Evolutionary conservation across 1,140 invertebrate species (phyloP).

Genomic region (Ostrea denselamellosa): DNA sequence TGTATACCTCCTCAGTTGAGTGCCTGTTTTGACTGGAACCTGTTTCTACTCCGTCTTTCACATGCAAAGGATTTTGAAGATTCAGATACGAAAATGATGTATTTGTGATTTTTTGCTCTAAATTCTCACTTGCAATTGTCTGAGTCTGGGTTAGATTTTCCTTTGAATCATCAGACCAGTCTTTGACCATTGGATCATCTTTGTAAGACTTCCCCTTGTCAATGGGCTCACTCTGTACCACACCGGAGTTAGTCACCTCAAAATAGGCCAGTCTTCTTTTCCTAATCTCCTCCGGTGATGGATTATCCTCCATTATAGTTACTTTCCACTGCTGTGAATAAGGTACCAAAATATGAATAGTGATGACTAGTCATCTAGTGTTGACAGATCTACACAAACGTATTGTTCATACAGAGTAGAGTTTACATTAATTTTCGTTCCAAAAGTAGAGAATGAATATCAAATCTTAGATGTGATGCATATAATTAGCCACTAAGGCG

Average conservation of each 20-base stretch:
- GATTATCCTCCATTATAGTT: slow-evolving; percentile 9
- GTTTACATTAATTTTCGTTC: no score
- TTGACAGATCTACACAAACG: no score
- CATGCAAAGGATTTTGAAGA: neutral
- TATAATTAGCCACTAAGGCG: no score
- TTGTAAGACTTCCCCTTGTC: neutral
- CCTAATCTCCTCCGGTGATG: slow-evolving; percentile 35
- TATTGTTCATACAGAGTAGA: no score
- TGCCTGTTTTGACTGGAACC: neutral
- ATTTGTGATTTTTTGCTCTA: neutral
- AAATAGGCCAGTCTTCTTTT: slow-evolving; percentile 36
- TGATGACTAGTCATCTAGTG: no score
- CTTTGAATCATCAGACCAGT: neutral
- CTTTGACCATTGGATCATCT: neutral
- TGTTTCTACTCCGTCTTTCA: neutral
- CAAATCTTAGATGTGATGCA: no score
- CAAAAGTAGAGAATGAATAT: no score
- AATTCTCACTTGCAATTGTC: neutral
- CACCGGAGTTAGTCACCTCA: slow-evolving; percentile 5
- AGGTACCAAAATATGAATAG: neutral
- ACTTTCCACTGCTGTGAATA: neutral
- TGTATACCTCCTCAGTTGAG: neutral
- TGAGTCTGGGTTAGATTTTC: neutral
- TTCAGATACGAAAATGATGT: neutral
- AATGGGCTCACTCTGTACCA: neutral